Conservation (phyloP, 2,888 invertebrate species). For the Eupithecia insigniata region DNA sequence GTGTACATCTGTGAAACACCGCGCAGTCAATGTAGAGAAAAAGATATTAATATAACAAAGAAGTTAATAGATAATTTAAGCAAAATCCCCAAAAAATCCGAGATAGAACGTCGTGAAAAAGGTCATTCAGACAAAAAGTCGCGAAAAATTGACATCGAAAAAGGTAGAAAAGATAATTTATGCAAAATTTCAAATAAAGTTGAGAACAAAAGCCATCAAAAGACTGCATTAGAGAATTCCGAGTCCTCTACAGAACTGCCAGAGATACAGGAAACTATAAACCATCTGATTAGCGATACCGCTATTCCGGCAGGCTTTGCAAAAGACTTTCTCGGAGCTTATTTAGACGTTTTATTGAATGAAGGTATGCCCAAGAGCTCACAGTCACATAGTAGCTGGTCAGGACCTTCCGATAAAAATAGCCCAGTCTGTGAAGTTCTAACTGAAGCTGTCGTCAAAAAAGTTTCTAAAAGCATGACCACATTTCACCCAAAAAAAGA, state of each 20-base stretch:
- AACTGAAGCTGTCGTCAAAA: slow-evolving; percentile 61
- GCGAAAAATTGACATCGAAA: background rate
- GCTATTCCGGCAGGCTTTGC: slow-evolving; percentile 62
- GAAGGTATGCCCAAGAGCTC: slow-evolving; percentile 52
- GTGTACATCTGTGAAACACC: slow-evolving; percentile 67
- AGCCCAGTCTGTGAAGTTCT: slow-evolving; percentile 57
- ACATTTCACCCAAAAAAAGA: slow-evolving; percentile 43
- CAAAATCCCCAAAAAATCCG: slow-evolving; percentile 47
- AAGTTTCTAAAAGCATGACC: slow-evolving; percentile 60
- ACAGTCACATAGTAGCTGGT: slow-evolving; percentile 52
- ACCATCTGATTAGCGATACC: slow-evolving; percentile 66
- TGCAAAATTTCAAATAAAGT: slow-evolving; percentile 42
- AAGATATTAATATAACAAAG: slow-evolving; percentile 70
- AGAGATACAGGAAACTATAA: slow-evolving; percentile 67
- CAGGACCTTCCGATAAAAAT: slow-evolving; percentile 36
- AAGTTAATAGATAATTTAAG: slow-evolving; percentile 64
- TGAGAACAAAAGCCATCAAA: slow-evolving; percentile 37
- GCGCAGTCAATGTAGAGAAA: slow-evolving; percentile 54
- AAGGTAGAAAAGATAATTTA: background rate
- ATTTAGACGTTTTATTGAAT: slow-evolving; percentile 63
- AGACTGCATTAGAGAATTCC: slow-evolving; percentile 49
- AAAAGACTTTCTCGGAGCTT: slow-evolving; percentile 66
- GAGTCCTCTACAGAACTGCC: slow-evolving; percentile 62
- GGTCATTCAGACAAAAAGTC: background rate
- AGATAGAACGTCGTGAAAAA: slow-evolving; percentile 39